Base-by-base conservation (phyloP, 2,797 vertebrate genomes). In the Amazona finschi region DNA sequence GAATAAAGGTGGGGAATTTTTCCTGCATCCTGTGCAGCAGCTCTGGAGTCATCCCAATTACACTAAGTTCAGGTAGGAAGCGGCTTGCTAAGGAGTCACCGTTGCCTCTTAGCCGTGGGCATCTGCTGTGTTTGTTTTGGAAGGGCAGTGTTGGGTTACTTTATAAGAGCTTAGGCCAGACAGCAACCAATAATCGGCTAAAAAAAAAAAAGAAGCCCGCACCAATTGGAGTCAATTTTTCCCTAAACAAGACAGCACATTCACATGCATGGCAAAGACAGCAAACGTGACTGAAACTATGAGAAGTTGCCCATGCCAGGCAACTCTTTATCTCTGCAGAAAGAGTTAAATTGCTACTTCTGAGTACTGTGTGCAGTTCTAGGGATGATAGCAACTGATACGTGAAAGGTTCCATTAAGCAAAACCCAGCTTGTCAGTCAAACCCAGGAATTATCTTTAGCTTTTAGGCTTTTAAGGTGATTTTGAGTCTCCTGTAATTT, bases 11-110 rank as follows among this genome's bases (percentile, higher is more conserved):
- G 46, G 71, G 91, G 43, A 95, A 16, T 20, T 33, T 75, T 0
- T 61, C 72, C 82, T 91, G 87, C 96, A 95, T 96, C 72, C 33
- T 28, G 6, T 36, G 70, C n/a, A 85, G 73, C 70, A 93, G 66
- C 61, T 75, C 75, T 70, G 11, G 66, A 47, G 38, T 67, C 64
- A 80, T 67, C 61, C 43, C 77, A 31, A 1, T 0, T 0, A 5
- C 8, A 28, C 33, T 3, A 2, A 3, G 4, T 36, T 66, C 80
- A 14, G 3, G 1, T 14, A 52, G 78, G 64, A 6, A 50, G 41
- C 57, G 60, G 77, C 83, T 82, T 2, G 2, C 43, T 16, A 22
- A 30, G 75, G 62, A 82, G 55, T 46, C 71, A 3, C 76, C 28
- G 72, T 47, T 69, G 77, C 69, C n/a, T 78, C 57, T 66, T 33